Conservation (phyloP, 2,797 vertebrate genomes). For the Pseudomugil tenellus region DNA sequence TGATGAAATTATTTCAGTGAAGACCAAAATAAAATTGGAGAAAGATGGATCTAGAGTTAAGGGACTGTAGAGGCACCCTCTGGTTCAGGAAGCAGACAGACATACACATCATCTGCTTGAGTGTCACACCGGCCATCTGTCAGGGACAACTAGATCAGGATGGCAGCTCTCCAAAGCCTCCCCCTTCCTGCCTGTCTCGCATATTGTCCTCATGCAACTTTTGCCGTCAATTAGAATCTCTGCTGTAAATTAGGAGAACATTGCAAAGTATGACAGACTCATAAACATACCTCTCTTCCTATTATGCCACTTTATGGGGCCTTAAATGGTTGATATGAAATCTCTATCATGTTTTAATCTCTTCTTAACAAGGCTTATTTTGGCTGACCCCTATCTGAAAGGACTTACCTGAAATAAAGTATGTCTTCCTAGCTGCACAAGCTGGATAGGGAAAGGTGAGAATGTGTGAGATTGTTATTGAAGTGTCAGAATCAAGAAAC, state of each 20-base stretch:
- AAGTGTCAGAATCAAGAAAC: neutral
- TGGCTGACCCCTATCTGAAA: neutral
- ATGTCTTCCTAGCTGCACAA: neutral
- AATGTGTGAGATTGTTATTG: neutral
- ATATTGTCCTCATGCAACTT: constrained; percentile 29
- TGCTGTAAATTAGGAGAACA: neutral
- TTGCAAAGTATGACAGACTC: neutral
- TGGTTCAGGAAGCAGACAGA: constrained; percentile 47
- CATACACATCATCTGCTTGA: constrained; percentile 48
- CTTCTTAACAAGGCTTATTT: neutral
- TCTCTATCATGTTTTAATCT: neutral
- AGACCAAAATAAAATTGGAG: constrained; percentile 29
- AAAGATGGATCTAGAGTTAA: constrained; percentile 13
- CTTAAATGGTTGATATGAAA: neutral
- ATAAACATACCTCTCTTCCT: neutral
- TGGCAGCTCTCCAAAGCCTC: constrained; percentile 51
- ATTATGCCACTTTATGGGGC: neutral
- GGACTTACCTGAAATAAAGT: neutral
- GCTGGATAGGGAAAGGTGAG: neutral
- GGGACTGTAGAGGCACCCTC: constrained; percentile 20
- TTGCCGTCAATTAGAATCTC: neutral
- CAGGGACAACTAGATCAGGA: constrained; percentile 56
- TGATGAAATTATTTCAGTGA: constrained; percentile 34
- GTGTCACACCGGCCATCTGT: constrained; percentile 64
- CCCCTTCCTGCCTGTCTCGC: constrained; percentile 14